These are phyloP conservation scores for Caenorhabditis panamensis DNA, from an alignment of 2,888 invertebrate species.

Conservation along the genomic window DNA sequence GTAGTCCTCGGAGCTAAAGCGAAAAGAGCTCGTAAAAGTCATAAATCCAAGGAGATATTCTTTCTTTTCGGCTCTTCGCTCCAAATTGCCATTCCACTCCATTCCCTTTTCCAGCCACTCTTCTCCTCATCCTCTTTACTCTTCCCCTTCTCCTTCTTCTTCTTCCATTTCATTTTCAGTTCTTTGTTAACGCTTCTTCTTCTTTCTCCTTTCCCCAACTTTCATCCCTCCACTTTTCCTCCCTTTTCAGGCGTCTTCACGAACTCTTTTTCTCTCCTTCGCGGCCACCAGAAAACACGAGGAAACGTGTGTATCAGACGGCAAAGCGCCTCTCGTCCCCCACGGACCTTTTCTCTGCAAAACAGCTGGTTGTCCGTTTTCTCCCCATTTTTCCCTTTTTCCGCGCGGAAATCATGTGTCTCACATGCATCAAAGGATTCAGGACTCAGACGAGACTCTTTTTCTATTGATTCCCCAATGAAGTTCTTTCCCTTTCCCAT, in stretches of 20 bases:
- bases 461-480: not conserved
- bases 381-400: too few species aligned
- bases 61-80: not conserved
- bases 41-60: slow-evolving; percentile 9
- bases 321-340: not conserved
- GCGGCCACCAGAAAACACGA: not conserved
- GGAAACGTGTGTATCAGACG: slow-evolving; percentile 14
- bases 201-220: not conserved
- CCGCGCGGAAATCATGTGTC: slow-evolving; percentile 8
- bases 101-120: not conserved
- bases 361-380: too few species aligned
- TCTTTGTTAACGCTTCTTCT: slow-evolving; percentile 19
- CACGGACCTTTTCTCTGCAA: slow-evolving; percentile 2
- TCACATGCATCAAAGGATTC: too few species aligned
- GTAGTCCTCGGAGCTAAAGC: too few species aligned
- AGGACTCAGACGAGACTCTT: too few species aligned
- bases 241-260: not conserved
- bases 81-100: not conserved
- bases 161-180: slow-evolving; percentile 3
- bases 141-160: not conserved
- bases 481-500: not conserved
- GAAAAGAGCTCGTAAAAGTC: not conserved
- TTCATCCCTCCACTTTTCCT: not conserved
- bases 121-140: not conserved
- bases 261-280: slow-evolving; percentile 3